Percentiles rank a stretch among this genome's conserved stretches.
Evolutionary conservation across 2,113 vertebrate species (phyloP).

Genomic region (Stegastes partitus): DNA sequence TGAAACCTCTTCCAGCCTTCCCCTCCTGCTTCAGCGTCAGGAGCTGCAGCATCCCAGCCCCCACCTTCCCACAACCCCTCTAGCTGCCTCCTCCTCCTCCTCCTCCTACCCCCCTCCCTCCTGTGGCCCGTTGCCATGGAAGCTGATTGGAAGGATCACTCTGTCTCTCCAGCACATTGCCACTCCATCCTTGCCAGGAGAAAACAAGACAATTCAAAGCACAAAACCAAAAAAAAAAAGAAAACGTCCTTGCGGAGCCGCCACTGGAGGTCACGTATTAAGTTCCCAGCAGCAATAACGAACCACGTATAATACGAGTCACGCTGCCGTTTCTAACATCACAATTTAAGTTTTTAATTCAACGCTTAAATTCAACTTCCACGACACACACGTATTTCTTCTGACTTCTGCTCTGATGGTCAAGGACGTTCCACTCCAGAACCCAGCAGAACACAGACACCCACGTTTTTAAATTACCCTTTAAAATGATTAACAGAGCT

Average conservation of each 20-base stretch:
- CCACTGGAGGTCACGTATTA: neutral
- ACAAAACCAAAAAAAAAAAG: conserved; percentile 2
- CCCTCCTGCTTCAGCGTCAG: conserved; percentile 43
- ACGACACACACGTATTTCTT: no score
- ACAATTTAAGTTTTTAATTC: neutral
- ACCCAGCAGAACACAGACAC: no score
- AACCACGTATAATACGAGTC: no score
- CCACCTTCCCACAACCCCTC: conserved; percentile 69
- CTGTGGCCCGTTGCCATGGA: conserved; percentile 82
- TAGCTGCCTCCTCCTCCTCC: conserved; percentile 51
- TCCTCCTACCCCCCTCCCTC: conserved; percentile 25
- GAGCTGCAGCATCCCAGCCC: conserved; percentile 65
- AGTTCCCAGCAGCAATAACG: neutral
- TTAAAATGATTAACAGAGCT: conserved; percentile 1
- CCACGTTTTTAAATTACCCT: neutral
- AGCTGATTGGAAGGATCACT: conserved; percentile 80
- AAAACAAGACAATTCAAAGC: conserved; percentile 46
- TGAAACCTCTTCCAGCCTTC: conserved; percentile 31
- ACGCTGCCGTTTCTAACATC: no score
- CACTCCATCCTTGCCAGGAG: conserved; percentile 51
- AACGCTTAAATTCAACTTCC: neutral
- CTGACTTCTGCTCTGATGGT: neutral
- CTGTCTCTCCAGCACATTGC: conserved; percentile 63
- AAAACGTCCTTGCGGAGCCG: conserved; percentile 10
- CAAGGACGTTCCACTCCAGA: conserved; percentile 7